These are phyloP conservation scores for Drosophila santomea DNA, from an alignment of 1,140 invertebrate genomes.

Conservation along the genomic window DNA sequence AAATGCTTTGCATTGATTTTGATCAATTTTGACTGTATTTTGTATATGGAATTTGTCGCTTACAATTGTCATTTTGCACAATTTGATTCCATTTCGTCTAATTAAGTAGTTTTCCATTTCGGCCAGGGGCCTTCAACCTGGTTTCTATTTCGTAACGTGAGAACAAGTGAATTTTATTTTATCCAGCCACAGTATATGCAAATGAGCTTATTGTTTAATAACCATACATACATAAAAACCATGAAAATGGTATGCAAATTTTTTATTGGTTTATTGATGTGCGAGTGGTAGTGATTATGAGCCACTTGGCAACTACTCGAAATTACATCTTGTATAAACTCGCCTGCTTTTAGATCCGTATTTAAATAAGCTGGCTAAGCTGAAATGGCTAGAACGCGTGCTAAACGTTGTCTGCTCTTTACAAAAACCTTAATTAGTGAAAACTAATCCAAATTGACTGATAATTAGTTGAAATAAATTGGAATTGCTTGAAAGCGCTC, in stretches of 20 bases:
- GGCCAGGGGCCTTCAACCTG: slow-evolving; percentile 45
- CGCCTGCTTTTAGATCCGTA: slow-evolving; percentile 56
- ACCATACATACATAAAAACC: slow-evolving; percentile 28
- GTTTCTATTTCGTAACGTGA: slow-evolving; percentile 67
- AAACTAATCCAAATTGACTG: slow-evolving; percentile 5
- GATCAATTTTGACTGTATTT: slow-evolving; percentile 74
- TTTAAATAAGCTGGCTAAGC: slow-evolving; percentile 43
- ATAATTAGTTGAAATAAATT: slow-evolving; percentile 13
- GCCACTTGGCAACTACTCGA: slow-evolving; percentile 24
- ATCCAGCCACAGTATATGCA: slow-evolving; percentile 57
- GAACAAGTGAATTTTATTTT: slow-evolving; percentile 30
- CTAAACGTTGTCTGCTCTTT: slow-evolving; percentile 4
- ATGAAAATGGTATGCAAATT: slow-evolving; percentile 67
- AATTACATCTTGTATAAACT: slow-evolving; percentile 49
- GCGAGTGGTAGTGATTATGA: slow-evolving; percentile 27
- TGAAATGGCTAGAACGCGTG: slow-evolving; percentile 34
- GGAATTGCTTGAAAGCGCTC: slow-evolving; percentile 1
- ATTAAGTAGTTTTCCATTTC: slow-evolving; percentile 78
- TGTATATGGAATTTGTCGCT: slow-evolving; percentile 61
- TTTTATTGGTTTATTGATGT: slow-evolving; percentile 54
- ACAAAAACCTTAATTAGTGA: slow-evolving; percentile 13
- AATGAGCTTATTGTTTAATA: slow-evolving; percentile 73
- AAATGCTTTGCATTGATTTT: slow-evolving; percentile 71
- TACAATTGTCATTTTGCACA: slow-evolving; percentile 60
- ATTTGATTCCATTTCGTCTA: slow-evolving; percentile 63